Conservation (phyloP, 2,797 vertebrate species). For the Cephalopachus bancanus region DNA sequence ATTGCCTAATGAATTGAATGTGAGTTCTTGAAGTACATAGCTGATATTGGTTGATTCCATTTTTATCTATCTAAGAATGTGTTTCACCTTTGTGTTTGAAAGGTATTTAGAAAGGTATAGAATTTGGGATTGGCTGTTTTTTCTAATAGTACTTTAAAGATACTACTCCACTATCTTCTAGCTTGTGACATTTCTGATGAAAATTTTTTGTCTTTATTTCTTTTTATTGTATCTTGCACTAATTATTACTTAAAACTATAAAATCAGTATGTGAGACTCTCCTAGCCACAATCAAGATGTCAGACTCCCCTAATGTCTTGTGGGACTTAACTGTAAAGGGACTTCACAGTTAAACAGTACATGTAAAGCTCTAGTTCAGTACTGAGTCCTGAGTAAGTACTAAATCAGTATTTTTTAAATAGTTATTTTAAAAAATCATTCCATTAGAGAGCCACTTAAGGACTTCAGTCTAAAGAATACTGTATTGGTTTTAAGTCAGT, state of each 20-base stretch:
- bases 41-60: not conserved
- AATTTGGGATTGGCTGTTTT: not conserved
- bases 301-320: too few relatives aligned
- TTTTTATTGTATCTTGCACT: slow-evolving; percentile 7
- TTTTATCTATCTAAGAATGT: slow-evolving; percentile 41
- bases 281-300: not conserved
- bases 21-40: not conserved
- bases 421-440: too few relatives aligned
- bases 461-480: too few relatives aligned
- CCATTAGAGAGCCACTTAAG: too few relatives aligned
- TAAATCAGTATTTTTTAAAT: too few relatives aligned
- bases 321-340: too few relatives aligned
- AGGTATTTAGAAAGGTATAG: not conserved
- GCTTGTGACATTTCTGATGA: not conserved
- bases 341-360: too few relatives aligned
- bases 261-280: not conserved
- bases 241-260: not conserved
- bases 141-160: not conserved
- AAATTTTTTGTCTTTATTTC: slow-evolving; percentile 32
- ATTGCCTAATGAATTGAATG: slow-evolving; percentile 20
- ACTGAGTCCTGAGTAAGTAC: too few relatives aligned
- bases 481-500: too few relatives aligned
- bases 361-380: too few relatives aligned
- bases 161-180: not conserved
- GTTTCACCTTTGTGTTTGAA: slow-evolving; percentile 23